Evolutionary conservation across 1,140 invertebrate genomes (phyloP).

Genomic region (Augochlora pura): DNA sequence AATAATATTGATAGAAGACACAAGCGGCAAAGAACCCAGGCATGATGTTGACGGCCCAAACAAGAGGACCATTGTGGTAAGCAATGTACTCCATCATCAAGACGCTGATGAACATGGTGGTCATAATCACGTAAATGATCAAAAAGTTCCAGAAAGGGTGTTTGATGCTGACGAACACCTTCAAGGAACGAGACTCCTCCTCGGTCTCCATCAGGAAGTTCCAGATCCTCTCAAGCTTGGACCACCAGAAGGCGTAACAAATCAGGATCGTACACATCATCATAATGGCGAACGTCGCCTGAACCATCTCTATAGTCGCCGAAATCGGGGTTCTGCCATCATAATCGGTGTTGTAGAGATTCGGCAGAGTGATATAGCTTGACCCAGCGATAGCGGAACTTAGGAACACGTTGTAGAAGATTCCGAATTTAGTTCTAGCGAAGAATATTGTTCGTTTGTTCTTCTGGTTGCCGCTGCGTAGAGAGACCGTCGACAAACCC

Average conservation of each 20-base stretch:
- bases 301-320: constrained; percentile 8
- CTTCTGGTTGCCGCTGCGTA: neutral
- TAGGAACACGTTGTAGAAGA: constrained; percentile 39
- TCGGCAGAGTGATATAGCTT: constrained; percentile 19
- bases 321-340: constrained; percentile 7
- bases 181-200: neutral
- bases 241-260: constrained; percentile 21
- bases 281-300: neutral
- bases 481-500: constrained; percentile 48
- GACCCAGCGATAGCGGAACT: constrained; percentile 6
- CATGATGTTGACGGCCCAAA: neutral
- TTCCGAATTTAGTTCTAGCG: constrained; percentile 7
- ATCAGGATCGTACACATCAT: constrained; percentile 18
- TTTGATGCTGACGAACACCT: neutral
- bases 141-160: neutral
- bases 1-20: constrained; percentile 43
- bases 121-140: neutral
- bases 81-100: neutral
- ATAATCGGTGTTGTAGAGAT: neutral
- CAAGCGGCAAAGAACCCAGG: constrained; percentile 12
- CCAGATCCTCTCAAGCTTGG: constrained; percentile 11
- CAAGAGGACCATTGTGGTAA: neutral
- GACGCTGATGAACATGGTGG: neutral
- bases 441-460: constrained; percentile 8
- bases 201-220: constrained; percentile 25